Base-by-base conservation (phyloP, 2,797 vertebrate genomes). In the Mormyrus proboscirostris region DNA sequence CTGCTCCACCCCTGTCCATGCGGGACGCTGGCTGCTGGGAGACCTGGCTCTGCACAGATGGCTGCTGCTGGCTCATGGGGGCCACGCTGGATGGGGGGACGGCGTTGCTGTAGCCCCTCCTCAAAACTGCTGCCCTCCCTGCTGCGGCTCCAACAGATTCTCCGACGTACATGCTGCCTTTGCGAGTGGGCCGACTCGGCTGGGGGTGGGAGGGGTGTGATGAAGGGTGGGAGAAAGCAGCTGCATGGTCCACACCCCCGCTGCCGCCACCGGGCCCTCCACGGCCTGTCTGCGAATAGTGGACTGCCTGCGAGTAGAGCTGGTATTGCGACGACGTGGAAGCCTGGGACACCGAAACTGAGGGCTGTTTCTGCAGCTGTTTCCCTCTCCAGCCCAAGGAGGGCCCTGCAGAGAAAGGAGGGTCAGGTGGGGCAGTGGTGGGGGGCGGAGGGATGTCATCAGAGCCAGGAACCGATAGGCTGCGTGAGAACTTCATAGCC, bases 401-500 rank as follows among this genome's bases (percentile, higher is more conserved):
- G 12, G 95, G 95, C 2, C 96, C 96, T 2, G 96, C 96, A 65
- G 96, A 97, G 83, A 97, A 95, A 9, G 97, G 98, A 0, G 98
- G 98, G 19, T 98, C 97, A 0, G 97, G 98, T 0, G 98, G 97
- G 4, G 97, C 97, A 29, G 97, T 98, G 91, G 97, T 97, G 6
- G 98, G 98, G 0, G 98, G 97, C 0, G 97, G 97, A 1, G 98
- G 98, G 89, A 98, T 98, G 90, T 98, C 98, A 88, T 98, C 98
- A 0, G 98, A 97, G 65, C 97, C 97, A 0, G 98, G 98, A 87
- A 98, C 97, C 0, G 97, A 98, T 76, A 98, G 94, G 92, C 98
- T 98, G 88, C 98, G 97, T 91, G 97, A 96, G 92, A 98, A 95
- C 92, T 98, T 98, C 96, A 97, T 96, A 53, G 96, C 94, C 33